Evolutionary conservation across 2,113 vertebrate genomes (phyloP).

Genomic region (Gobio gobio): DNA sequence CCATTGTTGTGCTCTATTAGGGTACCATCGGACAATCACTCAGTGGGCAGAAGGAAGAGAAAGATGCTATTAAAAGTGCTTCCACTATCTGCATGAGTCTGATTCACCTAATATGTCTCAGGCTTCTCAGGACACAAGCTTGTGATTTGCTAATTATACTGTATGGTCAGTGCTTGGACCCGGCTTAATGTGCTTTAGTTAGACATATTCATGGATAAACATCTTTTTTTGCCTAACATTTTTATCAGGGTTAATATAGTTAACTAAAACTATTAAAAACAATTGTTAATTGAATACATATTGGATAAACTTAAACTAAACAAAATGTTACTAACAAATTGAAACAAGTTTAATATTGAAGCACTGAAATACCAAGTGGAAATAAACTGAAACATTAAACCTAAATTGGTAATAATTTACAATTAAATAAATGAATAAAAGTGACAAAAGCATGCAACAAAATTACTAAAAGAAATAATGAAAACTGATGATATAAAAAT

Average conservation of each 20-base stretch:
- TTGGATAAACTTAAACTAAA: background rate
- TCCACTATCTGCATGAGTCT: constrained; percentile 13
- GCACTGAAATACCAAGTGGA: background rate
- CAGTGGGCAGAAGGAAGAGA: background rate
- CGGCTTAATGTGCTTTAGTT: background rate
- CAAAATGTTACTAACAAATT: background rate
- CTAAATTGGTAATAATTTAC: background rate
- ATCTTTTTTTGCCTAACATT: background rate
- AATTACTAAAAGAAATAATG: background rate
- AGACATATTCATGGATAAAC: background rate
- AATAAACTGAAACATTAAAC: background rate
- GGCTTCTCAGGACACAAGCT: background rate
- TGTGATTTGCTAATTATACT: background rate
- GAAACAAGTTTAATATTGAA: background rate
- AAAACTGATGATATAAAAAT: background rate
- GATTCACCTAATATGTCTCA: background rate
- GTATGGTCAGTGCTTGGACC: background rate
- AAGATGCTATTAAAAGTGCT: background rate
- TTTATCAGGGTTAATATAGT: background rate
- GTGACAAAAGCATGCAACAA: background rate
- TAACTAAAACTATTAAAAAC: background rate
- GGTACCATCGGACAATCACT: background rate
- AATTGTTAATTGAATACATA: background rate
- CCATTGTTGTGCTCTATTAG: background rate
- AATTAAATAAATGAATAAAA: background rate